These are phyloP conservation scores for Asteroscopus sphinx DNA, from an alignment of 2,888 invertebrate species.

Conservation along the genomic window DNA sequence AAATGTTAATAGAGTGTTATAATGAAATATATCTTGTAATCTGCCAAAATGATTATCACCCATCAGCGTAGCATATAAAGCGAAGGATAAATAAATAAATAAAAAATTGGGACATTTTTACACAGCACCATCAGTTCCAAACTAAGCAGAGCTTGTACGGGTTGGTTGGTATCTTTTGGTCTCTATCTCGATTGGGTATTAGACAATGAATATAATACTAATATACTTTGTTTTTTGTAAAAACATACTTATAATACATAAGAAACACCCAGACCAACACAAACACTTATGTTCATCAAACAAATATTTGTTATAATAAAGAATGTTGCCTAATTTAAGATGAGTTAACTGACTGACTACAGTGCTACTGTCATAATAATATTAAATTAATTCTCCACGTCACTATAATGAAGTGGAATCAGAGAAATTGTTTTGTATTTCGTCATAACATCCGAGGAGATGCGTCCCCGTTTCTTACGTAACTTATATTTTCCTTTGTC, in stretches of 20 bases:
- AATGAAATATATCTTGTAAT: constrained; percentile 27
- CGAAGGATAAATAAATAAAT: too few relatives aligned
- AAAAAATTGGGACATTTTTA: too few relatives aligned
- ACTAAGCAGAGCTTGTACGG: too few relatives aligned
- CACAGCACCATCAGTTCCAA: too few relatives aligned
- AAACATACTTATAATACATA: too few relatives aligned
- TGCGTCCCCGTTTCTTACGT: constrained; percentile 42
- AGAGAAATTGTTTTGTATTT: constrained; percentile 61
- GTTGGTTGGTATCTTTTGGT: too few relatives aligned
- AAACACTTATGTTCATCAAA: too few relatives aligned
- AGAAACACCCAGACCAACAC: too few relatives aligned
- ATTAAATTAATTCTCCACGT: constrained; percentile 51
- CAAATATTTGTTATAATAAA: constrained; percentile 12
- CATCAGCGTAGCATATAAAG: not conserved
- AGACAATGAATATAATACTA: too few relatives aligned
- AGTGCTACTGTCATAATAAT: constrained; percentile 36
- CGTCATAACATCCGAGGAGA: constrained; percentile 56
- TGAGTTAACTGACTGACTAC: constrained; percentile 36
- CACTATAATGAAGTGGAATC: constrained; percentile 52
- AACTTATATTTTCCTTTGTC: constrained; percentile 36
- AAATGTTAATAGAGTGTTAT: constrained; percentile 25
- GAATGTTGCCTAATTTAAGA: constrained; percentile 33
- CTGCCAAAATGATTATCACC: constrained; percentile 12
- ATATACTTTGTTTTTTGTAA: too few relatives aligned
- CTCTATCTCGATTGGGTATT: too few relatives aligned